Evolutionary conservation across 2,888 invertebrate species (phyloP).

Genomic region (Creontiades dilutus): DNA sequence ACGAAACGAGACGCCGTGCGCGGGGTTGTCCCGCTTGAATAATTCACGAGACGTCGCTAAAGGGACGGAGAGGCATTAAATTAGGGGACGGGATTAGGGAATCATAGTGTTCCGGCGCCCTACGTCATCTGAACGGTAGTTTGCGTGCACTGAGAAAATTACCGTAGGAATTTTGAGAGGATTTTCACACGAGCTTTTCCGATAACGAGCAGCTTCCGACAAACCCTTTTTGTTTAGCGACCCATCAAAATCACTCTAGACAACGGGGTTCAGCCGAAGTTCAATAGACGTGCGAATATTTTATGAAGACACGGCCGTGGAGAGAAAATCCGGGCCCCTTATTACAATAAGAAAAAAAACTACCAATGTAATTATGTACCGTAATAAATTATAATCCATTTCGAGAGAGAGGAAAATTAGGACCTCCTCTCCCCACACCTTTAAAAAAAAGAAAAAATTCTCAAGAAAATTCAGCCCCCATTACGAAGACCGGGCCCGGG

Average conservation of each 20-base stretch:
- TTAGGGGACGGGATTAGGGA: constrained; percentile 31
- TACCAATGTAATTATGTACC: too few relatives aligned
- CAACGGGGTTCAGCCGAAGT: background rate
- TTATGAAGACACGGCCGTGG: too few relatives aligned
- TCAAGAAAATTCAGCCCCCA: too few relatives aligned
- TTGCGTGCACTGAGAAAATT: background rate
- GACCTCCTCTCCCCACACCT: too few relatives aligned
- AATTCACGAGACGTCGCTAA: constrained; percentile 12
- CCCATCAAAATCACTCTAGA: background rate
- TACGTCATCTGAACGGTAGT: constrained; percentile 25
- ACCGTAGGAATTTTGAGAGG: background rate
- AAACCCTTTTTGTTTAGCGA: background rate
- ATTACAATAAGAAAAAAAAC: too few relatives aligned
- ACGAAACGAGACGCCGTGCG: background rate
- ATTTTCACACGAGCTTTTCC: background rate
- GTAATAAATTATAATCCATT: too few relatives aligned
- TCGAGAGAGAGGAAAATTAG: too few relatives aligned
- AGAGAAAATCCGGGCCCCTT: too few relatives aligned
- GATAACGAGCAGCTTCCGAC: background rate
- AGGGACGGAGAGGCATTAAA: background rate
- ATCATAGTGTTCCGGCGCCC: constrained; percentile 3
- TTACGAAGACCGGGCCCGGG: too few relatives aligned
- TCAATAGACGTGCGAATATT: too few relatives aligned
- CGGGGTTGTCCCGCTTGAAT: constrained; percentile 13
- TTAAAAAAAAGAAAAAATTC: too few relatives aligned